Percentiles rank a stretch among this genome's conserved stretches.
Conservation (phyloP, 1,140 invertebrate genomes). For the Apocrypta bakeri region DNA sequence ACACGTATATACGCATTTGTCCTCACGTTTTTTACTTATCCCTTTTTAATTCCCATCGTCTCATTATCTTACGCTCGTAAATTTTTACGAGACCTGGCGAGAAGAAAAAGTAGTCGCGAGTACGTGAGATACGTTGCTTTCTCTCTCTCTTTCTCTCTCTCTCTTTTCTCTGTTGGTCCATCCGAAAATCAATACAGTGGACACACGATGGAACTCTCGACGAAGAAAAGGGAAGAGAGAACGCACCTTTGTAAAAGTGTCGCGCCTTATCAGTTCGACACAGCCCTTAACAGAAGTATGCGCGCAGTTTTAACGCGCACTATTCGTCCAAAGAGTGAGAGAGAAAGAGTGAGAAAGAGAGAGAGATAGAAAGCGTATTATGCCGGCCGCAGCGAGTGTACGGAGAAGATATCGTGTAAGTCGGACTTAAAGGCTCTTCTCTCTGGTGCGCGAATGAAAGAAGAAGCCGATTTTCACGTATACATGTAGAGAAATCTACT, state of each 20-base stretch:
- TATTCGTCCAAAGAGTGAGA: not conserved
- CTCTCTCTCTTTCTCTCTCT: too few relatives aligned
- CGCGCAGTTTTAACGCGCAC: conserved; percentile 56
- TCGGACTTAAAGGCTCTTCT: conserved; percentile 63
- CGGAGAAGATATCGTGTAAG: conserved; percentile 71
- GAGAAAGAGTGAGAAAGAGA: conserved; percentile 50
- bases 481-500: not conserved
- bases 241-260: not conserved
- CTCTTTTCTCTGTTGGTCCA: not conserved
- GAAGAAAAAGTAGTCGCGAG: too few relatives aligned
- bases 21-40: not conserved
- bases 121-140: not conserved
- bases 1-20: too few relatives aligned
- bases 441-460: not conserved
- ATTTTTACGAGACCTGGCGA: not conserved
- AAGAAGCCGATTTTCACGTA: not conserved
- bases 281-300: conserved; percentile 60
- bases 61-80: not conserved
- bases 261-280: conserved; percentile 46
- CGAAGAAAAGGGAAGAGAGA: not conserved
- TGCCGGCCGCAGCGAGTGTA: conserved; percentile 60
- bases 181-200: not conserved
- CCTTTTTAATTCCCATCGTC: not conserved
- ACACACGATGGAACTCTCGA: not conserved
- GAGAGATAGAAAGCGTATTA: conserved; percentile 60